phyloP scores from a whole-genome alignment of 2,888 invertebrate genomes.

The Tenthredo distinguenda region DNA sequence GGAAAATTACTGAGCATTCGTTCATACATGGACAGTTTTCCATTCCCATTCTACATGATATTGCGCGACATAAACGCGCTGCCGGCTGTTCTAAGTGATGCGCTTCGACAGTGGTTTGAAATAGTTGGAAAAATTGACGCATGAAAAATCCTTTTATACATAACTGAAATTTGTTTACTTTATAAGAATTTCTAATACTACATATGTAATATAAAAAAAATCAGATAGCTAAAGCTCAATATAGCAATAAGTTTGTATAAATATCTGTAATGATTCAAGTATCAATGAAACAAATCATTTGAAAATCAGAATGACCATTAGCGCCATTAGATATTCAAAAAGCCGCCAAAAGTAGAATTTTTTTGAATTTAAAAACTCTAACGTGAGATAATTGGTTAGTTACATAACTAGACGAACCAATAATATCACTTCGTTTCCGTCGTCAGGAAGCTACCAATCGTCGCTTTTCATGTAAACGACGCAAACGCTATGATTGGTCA shows the following conservation, averaged over 20 bases:
- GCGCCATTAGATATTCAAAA: neutral
- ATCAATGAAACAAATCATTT: neutral
- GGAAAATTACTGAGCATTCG: constrained; percentile 83
- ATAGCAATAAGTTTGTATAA: neutral
- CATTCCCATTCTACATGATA: constrained; percentile 98
- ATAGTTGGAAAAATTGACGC: constrained; percentile 85
- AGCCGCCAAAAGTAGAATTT: neutral
- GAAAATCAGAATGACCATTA: neutral
- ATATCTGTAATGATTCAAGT: neutral
- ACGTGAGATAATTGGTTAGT: neutral
- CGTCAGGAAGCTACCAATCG: neutral
- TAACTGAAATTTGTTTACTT: neutral
- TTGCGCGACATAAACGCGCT: constrained; percentile 93
- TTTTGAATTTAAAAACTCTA: neutral
- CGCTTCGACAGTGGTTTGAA: constrained; percentile 99
- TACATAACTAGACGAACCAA: neutral
- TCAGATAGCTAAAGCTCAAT: neutral
- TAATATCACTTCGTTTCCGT: neutral
- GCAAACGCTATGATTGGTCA: neutral
- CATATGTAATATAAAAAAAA: neutral
- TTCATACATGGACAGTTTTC: constrained; percentile 96
- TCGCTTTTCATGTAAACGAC: neutral
- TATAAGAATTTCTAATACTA: neutral
- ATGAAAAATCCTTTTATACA: neutral
- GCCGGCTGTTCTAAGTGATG: constrained; percentile 95